phyloP scores from a whole-genome alignment of 1,140 invertebrate genomes.

The Laupala kohalensis region DNA sequence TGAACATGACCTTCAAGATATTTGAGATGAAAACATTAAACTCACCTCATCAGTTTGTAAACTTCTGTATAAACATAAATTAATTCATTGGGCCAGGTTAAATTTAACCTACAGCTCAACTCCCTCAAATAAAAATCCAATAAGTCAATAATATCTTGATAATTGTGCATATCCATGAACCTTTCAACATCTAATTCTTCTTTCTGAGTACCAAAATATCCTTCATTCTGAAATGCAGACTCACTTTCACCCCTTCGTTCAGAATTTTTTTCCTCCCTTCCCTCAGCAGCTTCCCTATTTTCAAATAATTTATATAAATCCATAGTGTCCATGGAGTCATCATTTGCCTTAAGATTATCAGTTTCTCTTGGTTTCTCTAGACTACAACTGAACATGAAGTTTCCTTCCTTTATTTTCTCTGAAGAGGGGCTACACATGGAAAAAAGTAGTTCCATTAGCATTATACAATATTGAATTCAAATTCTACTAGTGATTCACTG shows the following conservation, averaged over 20 bases:
- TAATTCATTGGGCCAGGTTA: slow-evolving; percentile 48
- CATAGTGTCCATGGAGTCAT: slow-evolving; percentile 47
- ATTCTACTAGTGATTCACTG: slow-evolving; percentile 13
- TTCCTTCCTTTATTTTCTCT: too few relatives aligned
- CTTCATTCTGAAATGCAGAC: slow-evolving; percentile 19
- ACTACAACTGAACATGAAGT: slow-evolving; percentile 19
- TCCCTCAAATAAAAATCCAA: slow-evolving; percentile 42
- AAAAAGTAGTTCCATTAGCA: slow-evolving; percentile 14
- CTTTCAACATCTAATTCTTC: slow-evolving; percentile 48
- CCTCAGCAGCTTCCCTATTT: slow-evolving; percentile 33
- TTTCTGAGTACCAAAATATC: slow-evolving; percentile 48
- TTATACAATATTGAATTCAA: slow-evolving; percentile 18
- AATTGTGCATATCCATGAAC: slow-evolving; percentile 42
- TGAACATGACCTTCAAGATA: too few relatives aligned
- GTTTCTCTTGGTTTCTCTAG: slow-evolving; percentile 17
- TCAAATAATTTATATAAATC: slow-evolving; percentile 47
- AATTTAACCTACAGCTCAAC: slow-evolving; percentile 42
- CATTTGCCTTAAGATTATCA: slow-evolving; percentile 18
- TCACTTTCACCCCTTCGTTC: not conserved
- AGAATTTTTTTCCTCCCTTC: not conserved
- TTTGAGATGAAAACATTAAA: too few relatives aligned
- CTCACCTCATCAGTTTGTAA: slow-evolving; percentile 36
- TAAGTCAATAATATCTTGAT: slow-evolving; percentile 43
- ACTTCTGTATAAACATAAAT: slow-evolving; percentile 41
- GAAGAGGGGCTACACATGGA: too few relatives aligned